phyloP scores from a whole-genome alignment of 2,113 vertebrate species.

The Pimephales promelas region DNA sequence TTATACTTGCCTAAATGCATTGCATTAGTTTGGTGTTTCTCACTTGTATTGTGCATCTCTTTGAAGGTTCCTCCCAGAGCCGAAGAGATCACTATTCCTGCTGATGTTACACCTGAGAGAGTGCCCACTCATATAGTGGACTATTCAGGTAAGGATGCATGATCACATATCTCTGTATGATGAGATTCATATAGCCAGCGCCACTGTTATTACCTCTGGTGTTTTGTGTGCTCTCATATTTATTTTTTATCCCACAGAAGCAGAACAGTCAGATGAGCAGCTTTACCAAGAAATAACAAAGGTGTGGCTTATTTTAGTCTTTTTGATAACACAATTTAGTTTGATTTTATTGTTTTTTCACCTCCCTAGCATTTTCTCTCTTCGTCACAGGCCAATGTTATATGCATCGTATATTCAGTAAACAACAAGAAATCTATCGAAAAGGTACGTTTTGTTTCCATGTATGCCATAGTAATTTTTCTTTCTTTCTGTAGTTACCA shows the following conservation, averaged over 20 bases:
- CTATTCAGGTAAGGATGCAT: constrained; percentile 86
- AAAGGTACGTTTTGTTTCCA: constrained; percentile 80
- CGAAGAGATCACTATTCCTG: constrained; percentile 98
- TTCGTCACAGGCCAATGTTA: constrained; percentile 91
- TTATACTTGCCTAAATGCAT: not conserved
- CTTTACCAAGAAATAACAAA: constrained; percentile 96
- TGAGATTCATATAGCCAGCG: not conserved
- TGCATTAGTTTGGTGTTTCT: not conserved
- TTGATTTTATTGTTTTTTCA: not conserved
- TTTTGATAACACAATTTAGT: not conserved
- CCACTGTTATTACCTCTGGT: not conserved
- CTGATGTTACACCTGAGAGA: constrained; percentile 96
- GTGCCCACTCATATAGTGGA: constrained; percentile 98
- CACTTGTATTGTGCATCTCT: constrained; percentile 11
- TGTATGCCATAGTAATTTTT: not conserved
- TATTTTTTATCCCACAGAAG: constrained; percentile 76
- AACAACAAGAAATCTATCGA: constrained; percentile 99
- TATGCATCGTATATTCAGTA: constrained; percentile 98
- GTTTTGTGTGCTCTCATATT: not conserved
- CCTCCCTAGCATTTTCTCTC: not conserved
- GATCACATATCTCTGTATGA: too few species aligned
- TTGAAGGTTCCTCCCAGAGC: constrained; percentile 91
- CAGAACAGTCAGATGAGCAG: constrained; percentile 95
- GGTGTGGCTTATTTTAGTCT: constrained; percentile 70
- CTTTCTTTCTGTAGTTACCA: not conserved